Evolutionary conservation across 2,797 vertebrate genomes (phyloP).

Genomic region (Pangasius krempfi): DNA sequence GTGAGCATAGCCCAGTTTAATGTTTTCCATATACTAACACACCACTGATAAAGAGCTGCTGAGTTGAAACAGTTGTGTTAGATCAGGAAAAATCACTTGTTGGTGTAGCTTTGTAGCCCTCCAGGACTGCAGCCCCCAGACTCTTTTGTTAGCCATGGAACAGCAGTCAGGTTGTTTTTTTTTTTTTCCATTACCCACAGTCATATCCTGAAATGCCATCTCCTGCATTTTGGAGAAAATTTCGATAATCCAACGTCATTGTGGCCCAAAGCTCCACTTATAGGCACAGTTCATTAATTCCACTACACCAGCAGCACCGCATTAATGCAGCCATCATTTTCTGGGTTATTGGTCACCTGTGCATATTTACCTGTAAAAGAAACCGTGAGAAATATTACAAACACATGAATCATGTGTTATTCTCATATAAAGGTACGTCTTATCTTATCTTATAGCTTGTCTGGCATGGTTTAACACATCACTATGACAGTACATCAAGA

Average conservation of each 20-base stretch:
- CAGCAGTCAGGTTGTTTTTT: not conserved
- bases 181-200: not conserved
- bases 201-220: not conserved
- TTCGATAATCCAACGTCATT: not conserved
- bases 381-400: not conserved
- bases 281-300: constrained; percentile 62
- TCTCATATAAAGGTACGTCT: not conserved
- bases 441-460: too few relatives aligned
- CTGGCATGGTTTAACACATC: not conserved
- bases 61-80: not conserved
- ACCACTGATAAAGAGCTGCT: not conserved
- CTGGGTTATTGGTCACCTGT: constrained; percentile 98
- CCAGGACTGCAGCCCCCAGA: not conserved
- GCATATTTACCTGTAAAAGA: constrained; percentile 88
- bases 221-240: not conserved
- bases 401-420: not conserved
- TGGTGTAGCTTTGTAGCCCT: not conserved
- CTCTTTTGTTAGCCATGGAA: not conserved
- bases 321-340: constrained; percentile 98
- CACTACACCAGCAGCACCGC: constrained; percentile 89
- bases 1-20: not conserved
- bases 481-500: not conserved
- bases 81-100: not conserved
- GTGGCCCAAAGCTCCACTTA: constrained; percentile 2
- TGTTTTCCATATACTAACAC: not conserved